A percentile compares a stretch with the other conserved stretches of the same genome.
phyloP scores from a whole-genome alignment of 2,797 vertebrate genomes.

The Bradypus variegatus region DNA sequence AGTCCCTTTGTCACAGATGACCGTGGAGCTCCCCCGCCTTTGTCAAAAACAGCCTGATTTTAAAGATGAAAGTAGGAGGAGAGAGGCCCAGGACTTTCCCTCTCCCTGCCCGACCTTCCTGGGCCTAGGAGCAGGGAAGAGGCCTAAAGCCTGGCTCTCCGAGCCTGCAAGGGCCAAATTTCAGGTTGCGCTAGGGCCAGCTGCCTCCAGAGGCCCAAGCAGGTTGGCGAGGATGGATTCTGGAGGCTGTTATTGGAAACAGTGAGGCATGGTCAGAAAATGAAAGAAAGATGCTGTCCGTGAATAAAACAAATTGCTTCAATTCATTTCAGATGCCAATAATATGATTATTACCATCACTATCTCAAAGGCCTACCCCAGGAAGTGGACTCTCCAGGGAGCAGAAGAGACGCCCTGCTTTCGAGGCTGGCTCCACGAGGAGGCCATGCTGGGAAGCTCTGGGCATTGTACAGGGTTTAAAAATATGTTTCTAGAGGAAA shows the following conservation, averaged over 20 bases:
- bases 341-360: neutral
- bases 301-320: neutral
- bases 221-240: neutral
- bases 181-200: neutral
- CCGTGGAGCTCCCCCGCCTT: neutral
- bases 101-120: neutral
- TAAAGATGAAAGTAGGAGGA: neutral
- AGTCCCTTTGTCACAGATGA: neutral
- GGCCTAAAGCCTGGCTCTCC: neutral
- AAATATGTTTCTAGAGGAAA: constrained; percentile 49
- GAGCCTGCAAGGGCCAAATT: neutral
- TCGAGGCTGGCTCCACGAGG: constrained; percentile 9
- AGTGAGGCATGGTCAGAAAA: neutral
- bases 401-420: neutral
- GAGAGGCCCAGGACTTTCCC: neutral
- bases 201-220: neutral
- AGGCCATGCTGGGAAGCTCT: neutral
- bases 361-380: constrained; percentile 1
- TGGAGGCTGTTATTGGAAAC: constrained; percentile 6
- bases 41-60: constrained; percentile 24
- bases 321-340: constrained; percentile 15
- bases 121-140: neutral
- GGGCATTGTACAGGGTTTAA: constrained; percentile 46
- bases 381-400: neutral
- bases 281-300: neutral